phyloP scores from a whole-genome alignment of 1,140 invertebrate genomes.

The Drosophila carrolli region DNA sequence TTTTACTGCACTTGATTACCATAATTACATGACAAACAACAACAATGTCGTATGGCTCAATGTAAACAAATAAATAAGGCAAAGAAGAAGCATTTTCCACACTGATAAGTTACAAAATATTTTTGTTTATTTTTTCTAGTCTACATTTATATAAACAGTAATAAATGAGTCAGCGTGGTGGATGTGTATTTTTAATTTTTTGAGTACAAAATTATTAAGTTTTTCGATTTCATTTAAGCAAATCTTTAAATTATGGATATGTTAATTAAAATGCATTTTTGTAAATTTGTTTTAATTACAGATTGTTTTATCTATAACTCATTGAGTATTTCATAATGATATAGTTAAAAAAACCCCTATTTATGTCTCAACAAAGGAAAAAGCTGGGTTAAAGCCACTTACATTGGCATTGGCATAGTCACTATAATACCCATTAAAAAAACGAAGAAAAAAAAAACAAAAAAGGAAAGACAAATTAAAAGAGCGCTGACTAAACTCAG shows the following conservation, averaged over 20 bases:
- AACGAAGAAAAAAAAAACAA: not conserved
- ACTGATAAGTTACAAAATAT: slow-evolving; percentile 42
- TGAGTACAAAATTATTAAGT: no score
- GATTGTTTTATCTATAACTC: not conserved
- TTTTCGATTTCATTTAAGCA: no score
- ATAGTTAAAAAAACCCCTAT: no score
- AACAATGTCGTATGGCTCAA: slow-evolving; percentile 16
- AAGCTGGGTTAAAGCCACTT: slow-evolving; percentile 10
- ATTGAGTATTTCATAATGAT: not conserved
- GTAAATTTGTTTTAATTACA: no score
- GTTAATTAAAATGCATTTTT: no score
- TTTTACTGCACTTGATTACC: slow-evolving; percentile 43
- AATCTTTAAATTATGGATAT: no score
- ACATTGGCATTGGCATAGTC: slow-evolving; percentile 29
- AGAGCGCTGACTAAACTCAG: slow-evolving; percentile 23
- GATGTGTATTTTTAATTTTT: not conserved
- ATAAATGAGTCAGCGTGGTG: slow-evolving; percentile 23
- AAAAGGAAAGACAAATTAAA: slow-evolving; percentile 19
- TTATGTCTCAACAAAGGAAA: not conserved
- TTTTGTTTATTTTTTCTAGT: slow-evolving; percentile 33
- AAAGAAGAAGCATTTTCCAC: slow-evolving; percentile 7
- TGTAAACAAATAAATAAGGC: slow-evolving; percentile 34
- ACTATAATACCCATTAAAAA: slow-evolving; percentile 2
- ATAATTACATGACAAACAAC: slow-evolving; percentile 39
- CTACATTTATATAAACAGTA: slow-evolving; percentile 16